These are phyloP conservation scores for Dipodomys ordii DNA, from an alignment of 2,113 vertebrate species.

Conservation along the genomic window DNA sequence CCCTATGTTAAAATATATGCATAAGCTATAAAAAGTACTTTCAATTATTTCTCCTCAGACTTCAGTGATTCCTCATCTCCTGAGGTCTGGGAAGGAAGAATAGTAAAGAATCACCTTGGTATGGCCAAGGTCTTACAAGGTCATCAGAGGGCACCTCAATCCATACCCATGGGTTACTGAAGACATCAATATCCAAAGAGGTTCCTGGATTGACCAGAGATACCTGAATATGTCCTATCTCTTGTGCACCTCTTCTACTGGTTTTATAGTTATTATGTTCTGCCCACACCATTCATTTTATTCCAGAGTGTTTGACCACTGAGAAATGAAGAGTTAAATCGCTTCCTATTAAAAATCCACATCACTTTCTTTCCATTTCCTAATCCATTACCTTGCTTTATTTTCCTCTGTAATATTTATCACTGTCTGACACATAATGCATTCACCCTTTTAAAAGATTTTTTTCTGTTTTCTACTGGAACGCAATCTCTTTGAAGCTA, in stretches of 20 bases:
- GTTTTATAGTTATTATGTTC: background rate
- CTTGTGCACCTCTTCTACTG: background rate
- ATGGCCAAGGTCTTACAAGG: background rate
- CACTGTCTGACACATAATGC: background rate
- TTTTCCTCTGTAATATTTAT: background rate
- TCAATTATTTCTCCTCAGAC: background rate
- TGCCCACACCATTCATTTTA: background rate
- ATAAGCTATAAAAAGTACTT: background rate
- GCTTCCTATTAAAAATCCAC: background rate
- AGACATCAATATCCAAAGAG: background rate
- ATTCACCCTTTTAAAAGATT: background rate
- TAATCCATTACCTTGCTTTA: background rate
- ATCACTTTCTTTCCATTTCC: background rate
- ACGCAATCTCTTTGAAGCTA: background rate
- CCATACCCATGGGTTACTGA: background rate
- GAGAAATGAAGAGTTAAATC: background rate
- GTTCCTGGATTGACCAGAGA: background rate
- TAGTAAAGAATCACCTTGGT: background rate
- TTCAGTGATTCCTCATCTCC: background rate
- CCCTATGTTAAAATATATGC: background rate
- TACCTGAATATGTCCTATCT: background rate
- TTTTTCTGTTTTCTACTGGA: background rate
- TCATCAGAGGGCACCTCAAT: background rate
- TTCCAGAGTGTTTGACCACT: background rate
- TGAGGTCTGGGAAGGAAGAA: background rate